Base-by-base conservation (phyloP, 1,140 invertebrate genomes). In the Argopecten irradians region DNA sequence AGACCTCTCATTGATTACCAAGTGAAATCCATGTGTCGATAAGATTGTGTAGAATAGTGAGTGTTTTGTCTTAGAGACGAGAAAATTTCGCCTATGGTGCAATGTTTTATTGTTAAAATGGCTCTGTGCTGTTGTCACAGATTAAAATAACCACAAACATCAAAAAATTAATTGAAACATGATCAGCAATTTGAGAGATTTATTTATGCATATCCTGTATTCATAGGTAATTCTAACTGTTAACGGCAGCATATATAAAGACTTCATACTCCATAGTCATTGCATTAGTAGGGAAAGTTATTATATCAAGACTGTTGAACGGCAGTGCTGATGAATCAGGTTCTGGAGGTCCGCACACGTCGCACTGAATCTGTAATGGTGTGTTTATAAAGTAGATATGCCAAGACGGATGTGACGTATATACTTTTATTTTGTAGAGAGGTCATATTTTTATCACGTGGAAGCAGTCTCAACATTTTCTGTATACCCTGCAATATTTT, bases 181-280 rank as follows among this genome's bases (percentile, higher is more conserved):
- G 8, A 71, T 71, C 22, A 71, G 55, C 55, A n/a, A 46, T 3
- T 46, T 3, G 28, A 71, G 55, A 71, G 8, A 46, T 46, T 71
- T 71, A 71, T 71, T 71, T 71, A 71, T 71, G 55, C 55, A 71
- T 71, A 71, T 71, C 55, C n/a, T 71, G 55, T 71, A 71, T 71
- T n/a, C 55, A 46, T 28, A 16, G 28, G 55, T 71, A 71, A 71
- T n/a, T n/a, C n/a, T 71, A 5, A 71, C 1, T 28, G 28, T 71
- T 71, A 28, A 71, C 28, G 55, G 55, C 55, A 71, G 55, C 55
- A 71, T 71, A 71, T 71, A n/a, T 55, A 28, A 71, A 71, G 55
- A 71, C 55, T 8, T 71, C 55, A 28, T 71, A 71, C 55, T 71
- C 55, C 55, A 28, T 28, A 71, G 55, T n/a, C 55, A 28, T 71